These are phyloP conservation scores for Triplophysa rosa DNA, from an alignment of 2,113 vertebrate species.

Conservation along the genomic window DNA sequence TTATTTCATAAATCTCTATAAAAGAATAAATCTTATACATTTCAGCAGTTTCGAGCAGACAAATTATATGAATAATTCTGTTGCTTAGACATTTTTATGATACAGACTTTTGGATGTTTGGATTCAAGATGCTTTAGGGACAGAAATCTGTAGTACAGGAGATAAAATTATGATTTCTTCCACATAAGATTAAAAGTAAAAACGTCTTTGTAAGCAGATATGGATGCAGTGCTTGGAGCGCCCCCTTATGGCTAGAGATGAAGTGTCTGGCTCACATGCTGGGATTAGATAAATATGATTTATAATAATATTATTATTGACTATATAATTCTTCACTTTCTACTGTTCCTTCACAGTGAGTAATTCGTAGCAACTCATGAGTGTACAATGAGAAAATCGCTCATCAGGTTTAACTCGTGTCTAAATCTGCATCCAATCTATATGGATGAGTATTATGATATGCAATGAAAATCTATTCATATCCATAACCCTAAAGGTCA, in stretches of 20 bases:
- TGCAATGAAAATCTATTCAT: background rate
- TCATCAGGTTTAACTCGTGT: background rate
- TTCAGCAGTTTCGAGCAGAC: background rate
- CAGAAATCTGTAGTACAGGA: background rate
- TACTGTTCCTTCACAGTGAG: background rate
- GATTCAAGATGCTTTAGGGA: background rate
- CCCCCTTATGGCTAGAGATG: constrained; percentile 5
- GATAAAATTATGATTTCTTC: background rate
- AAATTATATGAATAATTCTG: no score
- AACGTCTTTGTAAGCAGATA: no score
- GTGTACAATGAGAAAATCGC: background rate
- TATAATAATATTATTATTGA: no score
- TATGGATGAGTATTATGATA: background rate
- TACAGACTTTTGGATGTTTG: background rate
- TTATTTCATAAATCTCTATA: background rate
- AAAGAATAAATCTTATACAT: background rate
- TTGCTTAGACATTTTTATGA: no score
- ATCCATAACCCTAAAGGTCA: constrained; percentile 1
- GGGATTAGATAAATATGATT: no score
- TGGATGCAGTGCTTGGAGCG: constrained; percentile 1
- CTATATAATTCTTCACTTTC: background rate
- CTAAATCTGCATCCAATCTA: background rate
- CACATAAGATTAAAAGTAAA: background rate
- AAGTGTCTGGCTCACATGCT: no score
- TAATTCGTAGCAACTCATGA: background rate